Conservation (phyloP, 2,888 invertebrate genomes). For the Ochropleura leucogaster region DNA sequence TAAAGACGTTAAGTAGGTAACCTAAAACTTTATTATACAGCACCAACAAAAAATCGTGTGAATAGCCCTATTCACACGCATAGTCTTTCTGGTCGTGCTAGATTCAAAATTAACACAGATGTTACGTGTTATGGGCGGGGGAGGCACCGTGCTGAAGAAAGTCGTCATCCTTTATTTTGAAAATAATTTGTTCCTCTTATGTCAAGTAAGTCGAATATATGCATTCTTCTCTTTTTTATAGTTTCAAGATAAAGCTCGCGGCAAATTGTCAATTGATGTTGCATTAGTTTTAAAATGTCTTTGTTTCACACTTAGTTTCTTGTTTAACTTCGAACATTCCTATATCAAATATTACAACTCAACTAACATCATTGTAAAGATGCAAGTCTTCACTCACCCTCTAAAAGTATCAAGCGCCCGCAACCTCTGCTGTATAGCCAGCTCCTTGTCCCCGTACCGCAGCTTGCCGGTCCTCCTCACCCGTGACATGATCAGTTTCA, state of each 20-base stretch:
- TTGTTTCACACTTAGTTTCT: too few relatives aligned
- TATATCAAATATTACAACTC: background rate
- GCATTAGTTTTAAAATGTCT: too few relatives aligned
- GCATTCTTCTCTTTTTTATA: too few relatives aligned
- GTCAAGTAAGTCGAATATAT: background rate
- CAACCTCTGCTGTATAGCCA: conserved; percentile 86
- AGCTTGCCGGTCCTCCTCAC: conserved; percentile 85
- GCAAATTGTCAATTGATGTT: background rate
- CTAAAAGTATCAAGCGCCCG: conserved; percentile 94
- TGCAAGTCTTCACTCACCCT: conserved; percentile 90
- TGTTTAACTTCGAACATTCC: background rate
- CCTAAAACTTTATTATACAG: conserved; percentile 20
- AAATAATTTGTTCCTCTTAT: background rate
- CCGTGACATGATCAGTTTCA: conserved; percentile 83
- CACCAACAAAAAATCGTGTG: conserved; percentile 44
- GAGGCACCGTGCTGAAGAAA: too few relatives aligned
- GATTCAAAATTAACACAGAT: conserved; percentile 48
- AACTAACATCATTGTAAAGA: background rate
- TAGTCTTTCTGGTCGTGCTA: conserved; percentile 26
- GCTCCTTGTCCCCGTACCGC: conserved; percentile 87
- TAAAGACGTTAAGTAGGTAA: conserved; percentile 20
- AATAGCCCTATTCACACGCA: conserved; percentile 48
- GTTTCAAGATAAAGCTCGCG: too few relatives aligned
- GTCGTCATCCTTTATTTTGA: too few relatives aligned
- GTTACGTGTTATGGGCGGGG: conserved; percentile 5